Conservation (phyloP, 2,113 vertebrate species). For the Megaceryle torquata region DNA sequence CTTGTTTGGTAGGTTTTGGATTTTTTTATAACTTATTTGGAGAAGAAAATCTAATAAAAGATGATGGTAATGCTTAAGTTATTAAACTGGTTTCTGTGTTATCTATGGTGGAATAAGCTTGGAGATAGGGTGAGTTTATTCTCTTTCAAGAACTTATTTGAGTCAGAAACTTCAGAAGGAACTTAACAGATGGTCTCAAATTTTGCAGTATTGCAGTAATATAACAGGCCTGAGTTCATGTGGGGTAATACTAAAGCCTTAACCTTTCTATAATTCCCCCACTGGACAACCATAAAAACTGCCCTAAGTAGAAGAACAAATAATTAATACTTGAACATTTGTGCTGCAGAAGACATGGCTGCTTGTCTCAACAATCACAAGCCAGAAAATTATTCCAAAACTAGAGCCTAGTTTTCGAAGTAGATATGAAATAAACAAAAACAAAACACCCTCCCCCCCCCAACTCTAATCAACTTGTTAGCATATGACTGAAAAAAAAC, state of each 20-base stretch:
- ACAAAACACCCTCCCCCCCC: neutral
- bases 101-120: neutral
- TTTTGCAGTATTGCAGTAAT: neutral
- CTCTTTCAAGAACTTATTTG: neutral
- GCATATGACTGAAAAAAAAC: neutral
- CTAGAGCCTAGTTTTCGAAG: neutral
- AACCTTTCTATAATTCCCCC: neutral
- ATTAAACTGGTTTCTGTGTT: neutral
- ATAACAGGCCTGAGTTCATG: neutral
- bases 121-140: neutral
- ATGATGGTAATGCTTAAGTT: neutral
- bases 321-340: neutral
- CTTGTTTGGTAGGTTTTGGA: too few species aligned
- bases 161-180: neutral
- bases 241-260: neutral
- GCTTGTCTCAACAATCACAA: neutral
- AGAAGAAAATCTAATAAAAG: neutral
- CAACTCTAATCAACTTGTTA: neutral
- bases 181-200: neutral
- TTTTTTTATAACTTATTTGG: neutral
- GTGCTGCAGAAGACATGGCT: neutral
- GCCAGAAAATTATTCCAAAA: neutral
- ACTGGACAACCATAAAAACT: neutral
- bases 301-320: neutral
- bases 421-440: neutral